phyloP scores from a whole-genome alignment of 2,888 invertebrate species.

The Troides oblongomaculatus region DNA sequence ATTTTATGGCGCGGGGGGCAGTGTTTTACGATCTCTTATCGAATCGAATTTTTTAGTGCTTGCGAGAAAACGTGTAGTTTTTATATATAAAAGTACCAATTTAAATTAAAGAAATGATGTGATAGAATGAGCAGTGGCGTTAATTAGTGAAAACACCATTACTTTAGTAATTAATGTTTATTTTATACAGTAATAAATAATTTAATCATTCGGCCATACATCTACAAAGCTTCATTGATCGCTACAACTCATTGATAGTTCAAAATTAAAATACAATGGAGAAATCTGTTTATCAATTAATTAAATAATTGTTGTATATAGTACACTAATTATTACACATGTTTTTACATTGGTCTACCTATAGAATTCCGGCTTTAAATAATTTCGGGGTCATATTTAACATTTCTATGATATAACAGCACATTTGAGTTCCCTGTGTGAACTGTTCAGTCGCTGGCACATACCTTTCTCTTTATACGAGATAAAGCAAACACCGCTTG shows the following conservation, averaged over 20 bases:
- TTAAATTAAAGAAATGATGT: constrained; percentile 52
- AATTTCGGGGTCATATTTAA: neutral
- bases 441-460: constrained; percentile 52
- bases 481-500: constrained; percentile 77
- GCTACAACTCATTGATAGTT: constrained; percentile 2
- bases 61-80: constrained; percentile 62
- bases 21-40: constrained; percentile 45
- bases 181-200: constrained; percentile 4
- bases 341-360: too few relatives aligned
- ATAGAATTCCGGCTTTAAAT: neutral
- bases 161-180: constrained; percentile 11
- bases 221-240: constrained; percentile 7
- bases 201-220: neutral
- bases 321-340: neutral
- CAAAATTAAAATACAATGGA: constrained; percentile 24
- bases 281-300: neutral
- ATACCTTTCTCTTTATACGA: constrained; percentile 69
- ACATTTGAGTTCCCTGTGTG: constrained; percentile 29
- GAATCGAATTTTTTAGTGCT: constrained; percentile 32
- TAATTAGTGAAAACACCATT: constrained; percentile 26
- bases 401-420: constrained; percentile 23
- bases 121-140: constrained; percentile 39
- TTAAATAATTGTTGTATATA: neutral
- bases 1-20: constrained; percentile 71
- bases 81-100: constrained; percentile 42